Base-by-base conservation (phyloP, 2,888 invertebrate genomes). In the Aporophyla lueneburgensis region DNA sequence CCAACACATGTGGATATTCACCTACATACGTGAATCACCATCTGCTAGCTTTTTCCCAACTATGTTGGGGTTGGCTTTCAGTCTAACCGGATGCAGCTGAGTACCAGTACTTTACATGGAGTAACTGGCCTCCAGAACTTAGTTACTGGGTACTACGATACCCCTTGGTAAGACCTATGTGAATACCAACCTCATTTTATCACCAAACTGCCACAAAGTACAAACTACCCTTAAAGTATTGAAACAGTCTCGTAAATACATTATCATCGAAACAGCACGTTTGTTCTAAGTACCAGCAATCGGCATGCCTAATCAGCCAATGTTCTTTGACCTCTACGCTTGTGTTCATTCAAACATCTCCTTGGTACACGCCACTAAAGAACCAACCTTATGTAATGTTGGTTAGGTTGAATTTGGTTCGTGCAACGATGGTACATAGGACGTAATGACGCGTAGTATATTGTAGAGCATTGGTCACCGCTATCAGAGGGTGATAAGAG, bases 301-400 rank as follows among this genome's bases (percentile, higher is more conserved):
- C 88, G 88, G 85, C 89, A 89, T 87, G 89, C 86, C 91, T 95
- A 94, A 95, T 95, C 95, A 94, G 93, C 87, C 92, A 88, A 88
- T 95, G 96, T 95, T 94, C 96, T 96, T 96, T 96, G 96, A 96
- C 96, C 96, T 93, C 92, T 88, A 79, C 74, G 75, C 81, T 77
- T 75, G 85, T 83, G 87, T 88, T 86, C 84, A 88, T 81, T 84
- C 76, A 84, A 80, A 74, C 80, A 92, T 83, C 75, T 86, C 65
- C 69, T 59, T 7, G 10, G 6, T 27, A 63, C 6, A 24, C 16
- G 16, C 24, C 84, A 89, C 46, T 56, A 59, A 49, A 92, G 80
- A 87, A 51, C 66, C 24, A 71, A 78, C 86, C 83, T 79, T 93
- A 80, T 75, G 0, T 0, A 14, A 5, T 2, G 5, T 0, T 1